Evolutionary conservation across 1,140 invertebrate species (phyloP).

Genomic region (Grapholita molesta): DNA sequence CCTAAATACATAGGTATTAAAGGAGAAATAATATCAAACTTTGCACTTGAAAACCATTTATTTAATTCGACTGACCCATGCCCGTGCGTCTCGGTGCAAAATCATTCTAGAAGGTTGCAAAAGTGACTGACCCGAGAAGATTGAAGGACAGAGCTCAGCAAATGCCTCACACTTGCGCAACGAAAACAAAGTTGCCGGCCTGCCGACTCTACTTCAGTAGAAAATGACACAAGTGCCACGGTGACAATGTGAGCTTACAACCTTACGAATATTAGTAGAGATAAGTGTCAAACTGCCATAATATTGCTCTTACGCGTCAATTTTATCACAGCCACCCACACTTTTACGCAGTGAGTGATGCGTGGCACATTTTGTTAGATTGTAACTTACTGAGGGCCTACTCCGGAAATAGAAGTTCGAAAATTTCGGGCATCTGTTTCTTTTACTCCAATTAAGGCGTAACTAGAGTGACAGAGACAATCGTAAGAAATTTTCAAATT

Average conservation of each 20-base stretch:
- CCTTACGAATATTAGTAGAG: neutral
- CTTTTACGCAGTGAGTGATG: neutral
- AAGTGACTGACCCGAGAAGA: conserved; percentile 1
- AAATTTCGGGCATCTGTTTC: too few relatives aligned
- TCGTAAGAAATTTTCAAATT: too few relatives aligned
- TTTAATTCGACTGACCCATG: too few relatives aligned
- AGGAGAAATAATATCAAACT: too few relatives aligned
- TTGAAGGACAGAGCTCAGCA: conserved; percentile 4
- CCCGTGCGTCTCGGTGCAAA: neutral
- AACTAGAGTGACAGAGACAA: too few relatives aligned
- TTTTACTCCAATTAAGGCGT: too few relatives aligned
- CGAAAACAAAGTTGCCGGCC: neutral
- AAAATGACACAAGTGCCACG: neutral
- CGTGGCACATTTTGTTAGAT: neutral
- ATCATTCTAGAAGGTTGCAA: conserved; percentile 8
- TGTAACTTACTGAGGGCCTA: neutral
- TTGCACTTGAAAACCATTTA: too few relatives aligned
- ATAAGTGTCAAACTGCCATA: neutral
- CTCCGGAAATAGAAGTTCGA: neutral
- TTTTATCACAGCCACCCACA: neutral
- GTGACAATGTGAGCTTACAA: neutral
- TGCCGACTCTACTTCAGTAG: neutral
- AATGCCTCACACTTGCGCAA: neutral
- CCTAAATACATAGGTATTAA: too few relatives aligned
- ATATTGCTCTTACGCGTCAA: neutral